Evolutionary conservation across 2,888 invertebrate species (phyloP).

Genomic region (Entomobrya proxima): DNA sequence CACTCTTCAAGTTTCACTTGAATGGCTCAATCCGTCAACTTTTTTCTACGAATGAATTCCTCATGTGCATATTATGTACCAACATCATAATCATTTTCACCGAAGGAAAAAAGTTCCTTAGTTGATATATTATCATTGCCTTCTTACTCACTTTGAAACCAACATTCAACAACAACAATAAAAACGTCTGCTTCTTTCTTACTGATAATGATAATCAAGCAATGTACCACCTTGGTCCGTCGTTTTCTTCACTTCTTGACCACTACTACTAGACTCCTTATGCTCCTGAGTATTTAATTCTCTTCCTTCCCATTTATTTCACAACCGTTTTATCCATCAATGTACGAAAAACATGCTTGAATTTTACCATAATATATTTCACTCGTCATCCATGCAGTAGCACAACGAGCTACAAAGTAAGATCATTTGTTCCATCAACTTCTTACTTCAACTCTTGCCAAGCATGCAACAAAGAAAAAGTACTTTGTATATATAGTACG

Average conservation of each 20-base stretch:
- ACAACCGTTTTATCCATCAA: constrained; percentile 8
- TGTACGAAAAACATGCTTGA: constrained; percentile 7
- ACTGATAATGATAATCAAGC: constrained; percentile 57
- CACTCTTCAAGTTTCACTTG: constrained; percentile 41
- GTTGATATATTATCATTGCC: constrained; percentile 42
- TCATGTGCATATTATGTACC: neutral
- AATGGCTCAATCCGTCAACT: constrained; percentile 59
- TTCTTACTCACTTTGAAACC: constrained; percentile 7
- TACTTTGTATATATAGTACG: neutral
- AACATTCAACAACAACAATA: constrained; percentile 45
- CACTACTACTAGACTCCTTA: constrained; percentile 12
- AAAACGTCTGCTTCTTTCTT: constrained; percentile 35
- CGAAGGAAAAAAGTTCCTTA: constrained; percentile 12
- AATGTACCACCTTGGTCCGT: constrained; percentile 41
- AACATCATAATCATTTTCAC: neutral
- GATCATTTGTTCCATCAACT: constrained; percentile 5
- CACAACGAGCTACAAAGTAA: constrained; percentile 22
- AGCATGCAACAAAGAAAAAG: constrained; percentile 29
- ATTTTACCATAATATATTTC: neutral
- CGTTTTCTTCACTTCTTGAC: constrained; percentile 31
- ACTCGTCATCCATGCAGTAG: neutral
- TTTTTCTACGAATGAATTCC: constrained; percentile 12
- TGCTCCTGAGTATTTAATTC: neutral
- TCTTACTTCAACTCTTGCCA: constrained; percentile 14
- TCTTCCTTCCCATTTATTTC: constrained; percentile 11